Percentiles rank a stretch among this genome's conserved stretches.
Evolutionary conservation across 2,888 invertebrate species (phyloP).

Genomic region (Eulithis prunata): DNA sequence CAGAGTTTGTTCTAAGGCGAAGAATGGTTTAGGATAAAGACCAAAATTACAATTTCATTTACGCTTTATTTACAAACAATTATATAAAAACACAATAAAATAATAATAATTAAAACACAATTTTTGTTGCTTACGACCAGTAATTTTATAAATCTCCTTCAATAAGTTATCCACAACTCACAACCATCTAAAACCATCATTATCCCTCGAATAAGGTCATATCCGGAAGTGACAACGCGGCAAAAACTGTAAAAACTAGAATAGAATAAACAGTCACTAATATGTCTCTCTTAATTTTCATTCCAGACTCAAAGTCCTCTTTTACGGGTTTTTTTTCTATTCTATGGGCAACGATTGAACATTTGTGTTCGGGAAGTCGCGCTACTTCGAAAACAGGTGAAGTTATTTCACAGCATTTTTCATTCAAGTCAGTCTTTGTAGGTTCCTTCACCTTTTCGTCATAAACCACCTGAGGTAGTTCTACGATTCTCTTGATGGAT

Average conservation of each 20-base stretch:
- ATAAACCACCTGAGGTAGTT: constrained; percentile 42
- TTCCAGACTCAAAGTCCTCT: constrained; percentile 54
- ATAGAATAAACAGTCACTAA: constrained; percentile 75
- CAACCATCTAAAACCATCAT: neutral
- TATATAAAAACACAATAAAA: constrained; percentile 12
- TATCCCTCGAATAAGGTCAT: constrained; percentile 40
- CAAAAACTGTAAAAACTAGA: constrained; percentile 73
- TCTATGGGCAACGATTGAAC: constrained; percentile 31
- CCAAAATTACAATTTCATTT: constrained; percentile 4
- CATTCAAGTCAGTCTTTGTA: constrained; percentile 33
- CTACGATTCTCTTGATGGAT: constrained; percentile 40
- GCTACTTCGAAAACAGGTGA: constrained; percentile 26
- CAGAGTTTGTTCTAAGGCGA: no score
- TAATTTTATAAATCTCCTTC: constrained; percentile 12
- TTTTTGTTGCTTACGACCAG: constrained; percentile 19
- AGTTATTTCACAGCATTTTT: constrained; percentile 29
- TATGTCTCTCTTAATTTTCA: constrained; percentile 73
- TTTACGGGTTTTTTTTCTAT: constrained; percentile 32
- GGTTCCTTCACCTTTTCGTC: constrained; percentile 28
- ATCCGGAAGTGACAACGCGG: constrained; percentile 72
- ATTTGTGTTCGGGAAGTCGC: constrained; percentile 27
- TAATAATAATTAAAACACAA: constrained; percentile 8
- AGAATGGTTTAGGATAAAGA: neutral
- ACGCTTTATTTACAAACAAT: constrained; percentile 20
- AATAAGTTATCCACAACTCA: no score